phyloP scores from a whole-genome alignment of 2,888 invertebrate species.

The Lithophane ornitopus region DNA sequence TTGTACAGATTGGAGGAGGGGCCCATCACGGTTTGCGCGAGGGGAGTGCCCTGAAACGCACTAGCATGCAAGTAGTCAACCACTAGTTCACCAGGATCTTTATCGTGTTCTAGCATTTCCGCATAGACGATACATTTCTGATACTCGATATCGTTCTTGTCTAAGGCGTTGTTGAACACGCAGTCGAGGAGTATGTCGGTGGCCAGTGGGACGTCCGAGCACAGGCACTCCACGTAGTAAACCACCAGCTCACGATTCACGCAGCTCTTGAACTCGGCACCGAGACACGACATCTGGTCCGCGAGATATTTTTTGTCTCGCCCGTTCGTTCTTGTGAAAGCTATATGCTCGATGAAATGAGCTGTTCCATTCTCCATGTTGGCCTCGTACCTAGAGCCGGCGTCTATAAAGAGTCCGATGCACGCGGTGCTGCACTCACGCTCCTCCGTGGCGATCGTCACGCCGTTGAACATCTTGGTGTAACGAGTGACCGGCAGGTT shows the following conservation, averaged over 20 bases:
- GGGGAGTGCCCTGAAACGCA: conserved; percentile 86
- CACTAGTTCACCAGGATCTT: conserved; percentile 72
- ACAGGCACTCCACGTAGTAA: conserved; percentile 98
- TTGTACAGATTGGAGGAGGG: conserved; percentile 92
- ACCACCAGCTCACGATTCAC: conserved; percentile 99
- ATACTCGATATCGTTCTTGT: conserved; percentile 74
- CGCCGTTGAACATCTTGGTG: conserved; percentile 94
- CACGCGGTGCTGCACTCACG: conserved; percentile 92
- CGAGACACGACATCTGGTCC: conserved; percentile 97
- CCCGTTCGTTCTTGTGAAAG: conserved; percentile 92
- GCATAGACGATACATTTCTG: conserved; percentile 79
- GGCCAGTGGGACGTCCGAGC: conserved; percentile 95
- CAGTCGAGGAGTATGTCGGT: conserved; percentile 98
- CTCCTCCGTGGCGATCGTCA: conserved; percentile 98
- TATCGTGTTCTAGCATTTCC: conserved; percentile 83
- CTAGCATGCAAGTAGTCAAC: conserved; percentile 84
- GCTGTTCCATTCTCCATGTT: conserved; percentile 78
- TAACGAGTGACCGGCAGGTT: conserved; percentile 96
- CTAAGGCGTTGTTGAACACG: conserved; percentile 94
- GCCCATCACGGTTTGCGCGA: conserved; percentile 88
- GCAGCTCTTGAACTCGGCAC: conserved; percentile 98
- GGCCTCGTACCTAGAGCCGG: conserved; percentile 81
- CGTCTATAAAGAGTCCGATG: conserved; percentile 80
- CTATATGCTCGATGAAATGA: conserved; percentile 86
- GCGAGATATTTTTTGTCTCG: conserved; percentile 96